Percentiles rank a stretch among this genome's conserved stretches.
Conservation (phyloP, 2,797 vertebrate genomes). For the Alfaro cultratus region DNA sequence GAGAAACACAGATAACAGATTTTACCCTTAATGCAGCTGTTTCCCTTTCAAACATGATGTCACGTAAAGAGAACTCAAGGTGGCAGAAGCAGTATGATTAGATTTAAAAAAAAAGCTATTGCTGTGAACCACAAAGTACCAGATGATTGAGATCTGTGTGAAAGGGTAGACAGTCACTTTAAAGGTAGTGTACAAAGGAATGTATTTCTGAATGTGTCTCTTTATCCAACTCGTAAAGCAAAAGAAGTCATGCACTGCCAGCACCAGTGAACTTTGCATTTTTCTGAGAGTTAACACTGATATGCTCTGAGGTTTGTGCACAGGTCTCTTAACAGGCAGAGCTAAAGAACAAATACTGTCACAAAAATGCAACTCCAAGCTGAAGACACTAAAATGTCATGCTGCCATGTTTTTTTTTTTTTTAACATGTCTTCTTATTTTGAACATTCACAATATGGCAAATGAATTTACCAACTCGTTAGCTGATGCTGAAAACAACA, state of each 20-base stretch:
- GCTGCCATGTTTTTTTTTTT: constrained; percentile 20
- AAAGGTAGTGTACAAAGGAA: constrained; percentile 75
- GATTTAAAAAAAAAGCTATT: constrained; percentile 8
- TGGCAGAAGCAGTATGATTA: constrained; percentile 14
- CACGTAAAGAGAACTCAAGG: constrained; percentile 16
- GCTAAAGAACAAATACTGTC: constrained; percentile 45
- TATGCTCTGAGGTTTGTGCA: constrained; percentile 52
- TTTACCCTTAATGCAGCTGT: constrained; percentile 79
- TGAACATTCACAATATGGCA: constrained; percentile 53
- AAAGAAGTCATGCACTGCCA: constrained; percentile 72
- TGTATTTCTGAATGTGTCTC: constrained; percentile 74
- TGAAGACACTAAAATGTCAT: constrained; percentile 52
- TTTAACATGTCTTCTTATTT: constrained; percentile 51
- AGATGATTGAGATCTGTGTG: constrained; percentile 12
- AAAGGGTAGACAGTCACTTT: constrained; percentile 75
- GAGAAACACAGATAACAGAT: constrained; percentile 44
- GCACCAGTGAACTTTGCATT: constrained; percentile 50
- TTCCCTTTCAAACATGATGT: constrained; percentile 43
- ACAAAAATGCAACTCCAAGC: constrained; percentile 58
- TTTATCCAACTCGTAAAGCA: constrained; percentile 74
- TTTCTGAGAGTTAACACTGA: constrained; percentile 52
- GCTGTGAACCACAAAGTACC: neutral
- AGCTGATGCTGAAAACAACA: constrained; percentile 47
- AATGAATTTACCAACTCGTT: constrained; percentile 40
- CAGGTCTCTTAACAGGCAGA: constrained; percentile 59